These are phyloP conservation scores for Xanthia togata DNA, from an alignment of 2,888 invertebrate genomes.

Conservation along the genomic window DNA sequence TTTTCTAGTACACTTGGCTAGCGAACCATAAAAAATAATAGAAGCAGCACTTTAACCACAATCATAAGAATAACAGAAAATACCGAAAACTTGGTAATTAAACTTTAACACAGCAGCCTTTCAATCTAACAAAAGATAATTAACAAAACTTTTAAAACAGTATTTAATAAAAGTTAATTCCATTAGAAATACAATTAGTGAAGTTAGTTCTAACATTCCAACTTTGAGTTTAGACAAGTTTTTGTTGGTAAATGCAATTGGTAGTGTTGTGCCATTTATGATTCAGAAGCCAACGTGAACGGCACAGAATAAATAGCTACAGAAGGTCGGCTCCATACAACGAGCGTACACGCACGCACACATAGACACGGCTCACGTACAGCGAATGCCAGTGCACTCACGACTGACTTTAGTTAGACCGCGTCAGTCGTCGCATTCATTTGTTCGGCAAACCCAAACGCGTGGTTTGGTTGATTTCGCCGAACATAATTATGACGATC, in stretches of 20 bases:
- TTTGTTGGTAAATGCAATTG: constrained; percentile 62
- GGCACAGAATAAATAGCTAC: not conserved
- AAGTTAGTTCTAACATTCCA: constrained; percentile 54
- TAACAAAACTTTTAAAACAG: constrained; percentile 58
- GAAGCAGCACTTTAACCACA: not conserved
- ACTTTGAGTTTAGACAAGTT: constrained; percentile 62
- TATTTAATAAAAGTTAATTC: constrained; percentile 62
- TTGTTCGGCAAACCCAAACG: not conserved
- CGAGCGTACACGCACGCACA: no score
- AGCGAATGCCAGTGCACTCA: no score
- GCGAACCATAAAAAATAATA: not conserved
- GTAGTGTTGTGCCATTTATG: constrained; percentile 60
- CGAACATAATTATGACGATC: not conserved
- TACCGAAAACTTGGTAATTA: constrained; percentile 30
- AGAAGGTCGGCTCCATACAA: not conserved
- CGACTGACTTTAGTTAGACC: not conserved
- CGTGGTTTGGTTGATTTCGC: not conserved
- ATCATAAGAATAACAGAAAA: constrained; percentile 6
- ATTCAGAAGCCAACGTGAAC: constrained; percentile 48
- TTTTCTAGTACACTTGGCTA: not conserved
- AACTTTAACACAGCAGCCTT: constrained; percentile 33
- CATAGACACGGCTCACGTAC: no score
- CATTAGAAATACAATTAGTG: constrained; percentile 63
- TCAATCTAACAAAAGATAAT: constrained; percentile 51
- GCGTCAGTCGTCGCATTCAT: not conserved